Conservation (phyloP, 2,797 vertebrate genomes). For the Phataginus tetradactyla region DNA sequence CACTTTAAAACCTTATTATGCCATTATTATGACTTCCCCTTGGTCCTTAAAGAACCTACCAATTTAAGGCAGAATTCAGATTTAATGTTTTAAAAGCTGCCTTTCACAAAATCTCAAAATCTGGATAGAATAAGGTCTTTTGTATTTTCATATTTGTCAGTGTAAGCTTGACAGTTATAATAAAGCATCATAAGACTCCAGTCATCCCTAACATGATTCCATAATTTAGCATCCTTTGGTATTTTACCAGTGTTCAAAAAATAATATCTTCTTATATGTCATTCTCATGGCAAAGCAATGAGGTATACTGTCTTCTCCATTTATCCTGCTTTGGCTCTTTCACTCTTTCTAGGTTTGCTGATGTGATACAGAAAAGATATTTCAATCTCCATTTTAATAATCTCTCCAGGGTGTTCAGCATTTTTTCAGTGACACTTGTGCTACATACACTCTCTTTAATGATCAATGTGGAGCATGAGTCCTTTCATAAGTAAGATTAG, state of each 20-base stretch:
- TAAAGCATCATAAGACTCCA: neutral
- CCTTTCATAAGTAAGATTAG: slow-evolving; percentile 38
- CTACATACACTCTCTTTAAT: neutral
- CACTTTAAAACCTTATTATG: neutral
- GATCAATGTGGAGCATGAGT: neutral
- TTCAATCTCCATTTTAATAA: neutral
- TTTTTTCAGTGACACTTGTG: neutral
- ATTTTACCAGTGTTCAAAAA: slow-evolving; percentile 43
- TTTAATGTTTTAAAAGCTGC: slow-evolving; percentile 34
- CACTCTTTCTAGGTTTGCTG: neutral
- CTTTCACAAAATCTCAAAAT: neutral
- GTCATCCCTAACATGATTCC: neutral
- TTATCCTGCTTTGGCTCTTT: neutral
- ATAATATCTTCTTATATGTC: neutral
- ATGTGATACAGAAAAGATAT: slow-evolving; percentile 19
- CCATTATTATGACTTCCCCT: neutral
- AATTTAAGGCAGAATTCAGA: slow-evolving; percentile 40
- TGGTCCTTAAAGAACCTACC: neutral
- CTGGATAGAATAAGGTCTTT: slow-evolving; percentile 16
- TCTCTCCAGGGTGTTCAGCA: neutral
- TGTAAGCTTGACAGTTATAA: slow-evolving; percentile 14
- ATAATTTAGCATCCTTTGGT: neutral
- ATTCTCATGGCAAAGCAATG: neutral
- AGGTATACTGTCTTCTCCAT: neutral
- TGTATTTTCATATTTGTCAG: slow-evolving; percentile 19